Evolutionary conservation across 2,888 invertebrate species (phyloP).

Genomic region (Merodon equestris): DNA sequence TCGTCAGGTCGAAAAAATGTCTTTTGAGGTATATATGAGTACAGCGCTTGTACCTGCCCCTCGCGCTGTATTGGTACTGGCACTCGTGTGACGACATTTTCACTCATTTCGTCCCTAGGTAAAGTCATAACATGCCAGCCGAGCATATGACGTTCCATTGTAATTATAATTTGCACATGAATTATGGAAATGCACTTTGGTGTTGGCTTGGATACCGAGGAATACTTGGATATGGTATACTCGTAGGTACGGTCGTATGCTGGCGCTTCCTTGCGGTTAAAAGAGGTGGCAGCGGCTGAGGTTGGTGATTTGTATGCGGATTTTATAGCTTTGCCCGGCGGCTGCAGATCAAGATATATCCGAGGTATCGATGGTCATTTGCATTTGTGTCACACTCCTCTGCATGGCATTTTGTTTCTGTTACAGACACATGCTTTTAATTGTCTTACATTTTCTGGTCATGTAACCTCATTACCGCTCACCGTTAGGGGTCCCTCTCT

Average conservation of each 20-base stretch:
- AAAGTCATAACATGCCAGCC: not conserved
- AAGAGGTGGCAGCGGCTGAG: not conserved
- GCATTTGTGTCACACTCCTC: too few relatives aligned
- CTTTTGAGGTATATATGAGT: too few relatives aligned
- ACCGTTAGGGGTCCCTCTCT: too few relatives aligned
- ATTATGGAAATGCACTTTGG: conserved; percentile 15
- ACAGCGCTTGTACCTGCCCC: too few relatives aligned
- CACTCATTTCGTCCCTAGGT: conserved; percentile 13
- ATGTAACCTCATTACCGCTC: too few relatives aligned
- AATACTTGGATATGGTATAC: too few relatives aligned
- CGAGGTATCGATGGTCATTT: too few relatives aligned
- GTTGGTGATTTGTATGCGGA: conserved; percentile 9
- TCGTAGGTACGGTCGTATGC: too few relatives aligned
- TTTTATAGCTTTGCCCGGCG: not conserved
- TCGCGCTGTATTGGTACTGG: not conserved
- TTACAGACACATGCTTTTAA: too few relatives aligned
- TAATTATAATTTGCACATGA: conserved; percentile 21
- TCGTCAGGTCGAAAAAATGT: conserved; percentile 5
- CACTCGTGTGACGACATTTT: conserved; percentile 15
- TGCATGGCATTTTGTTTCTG: too few relatives aligned
- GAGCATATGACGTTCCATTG: conserved; percentile 1
- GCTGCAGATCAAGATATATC: not conserved
- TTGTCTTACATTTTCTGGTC: too few relatives aligned
- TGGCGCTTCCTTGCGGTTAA: conserved; percentile 6
- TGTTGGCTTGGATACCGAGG: not conserved